Base-by-base conservation (phyloP, 2,113 vertebrate genomes). In the Pedetes capensis region DNA sequence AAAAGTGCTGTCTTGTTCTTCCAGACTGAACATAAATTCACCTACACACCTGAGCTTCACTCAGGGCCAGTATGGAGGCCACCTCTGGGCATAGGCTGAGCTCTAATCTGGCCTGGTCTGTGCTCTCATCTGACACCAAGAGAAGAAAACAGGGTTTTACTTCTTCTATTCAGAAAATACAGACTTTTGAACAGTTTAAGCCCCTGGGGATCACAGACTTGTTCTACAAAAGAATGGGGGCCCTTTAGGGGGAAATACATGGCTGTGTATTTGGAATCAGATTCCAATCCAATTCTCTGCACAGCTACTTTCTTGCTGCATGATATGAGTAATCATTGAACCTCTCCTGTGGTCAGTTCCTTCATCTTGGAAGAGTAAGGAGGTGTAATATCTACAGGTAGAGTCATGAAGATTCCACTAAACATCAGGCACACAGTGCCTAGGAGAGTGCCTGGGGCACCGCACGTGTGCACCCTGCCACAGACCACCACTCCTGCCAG, bases 381-480 rank as follows among this genome's bases (percentile, higher is more conserved):
- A 83, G 34, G 22, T 59, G 8, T 11, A n/a, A 51, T 9, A 27
- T 66, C 22, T 69, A 0, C 25, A 68, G 37, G 76, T 25, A 47
- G 72, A 87, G 34, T 59, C 11, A 0, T 34, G n/a, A 79, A 34
- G 84, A 63, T 20, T 39, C 39, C 7, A 4, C 47, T 63, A 37
- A 44, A 81, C 27, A 42, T 20, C 23, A 72, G 51, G 47, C 27
- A 23, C n/a, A 4, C 16, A 55, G 13, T 61, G 22, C 44, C 51
- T 39, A 37, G 29, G 25, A 37, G 22, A 69, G 34, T 9, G 14
- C 23, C 47, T 82, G 49, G 49, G 44, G 23, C 27, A 20, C 6
- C 49, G 10, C 29, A 23, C 0, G 0, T 20, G 37, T 44, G 29
- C 3, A 1, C n/a, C n/a, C n/a, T n/a, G n/a, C n/a, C n/a, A n/a